phyloP scores from a whole-genome alignment of 1,140 invertebrate genomes.

The Bombus fervidus region DNA sequence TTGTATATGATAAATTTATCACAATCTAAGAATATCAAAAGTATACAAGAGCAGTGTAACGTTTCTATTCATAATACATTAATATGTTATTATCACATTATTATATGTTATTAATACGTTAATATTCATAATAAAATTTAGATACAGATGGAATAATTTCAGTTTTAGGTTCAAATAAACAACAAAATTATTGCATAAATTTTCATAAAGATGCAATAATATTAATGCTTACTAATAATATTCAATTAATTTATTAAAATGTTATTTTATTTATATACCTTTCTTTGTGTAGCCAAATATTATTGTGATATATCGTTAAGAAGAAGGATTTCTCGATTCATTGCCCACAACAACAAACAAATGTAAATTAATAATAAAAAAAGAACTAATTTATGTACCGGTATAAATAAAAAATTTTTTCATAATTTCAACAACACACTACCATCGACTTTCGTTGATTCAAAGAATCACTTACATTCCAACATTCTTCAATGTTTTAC shows the following conservation, averaged over 20 bases:
- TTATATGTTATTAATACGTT: no score
- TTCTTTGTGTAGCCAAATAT: neutral
- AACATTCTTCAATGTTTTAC: neutral
- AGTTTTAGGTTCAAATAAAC: neutral
- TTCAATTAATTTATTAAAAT: neutral
- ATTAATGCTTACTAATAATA: neutral
- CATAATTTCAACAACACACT: neutral
- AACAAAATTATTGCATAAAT: neutral
- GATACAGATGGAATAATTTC: neutral
- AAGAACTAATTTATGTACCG: neutral
- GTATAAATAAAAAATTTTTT: neutral
- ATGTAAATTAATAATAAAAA: neutral
- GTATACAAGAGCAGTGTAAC: neutral
- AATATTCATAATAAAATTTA: neutral
- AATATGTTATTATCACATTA: no score
- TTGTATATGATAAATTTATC: no score
- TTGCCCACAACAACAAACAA: neutral
- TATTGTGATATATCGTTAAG: slow-evolving; percentile 4
- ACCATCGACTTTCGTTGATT: neutral
- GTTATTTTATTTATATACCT: slow-evolving; percentile 19
- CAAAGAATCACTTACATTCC: neutral
- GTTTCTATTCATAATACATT: neutral
- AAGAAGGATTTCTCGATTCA: neutral
- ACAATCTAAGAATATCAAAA: no score
- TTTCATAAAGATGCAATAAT: neutral